Conservation (phyloP, 2,888 invertebrate genomes). For the Drosophila kokeensis region DNA sequence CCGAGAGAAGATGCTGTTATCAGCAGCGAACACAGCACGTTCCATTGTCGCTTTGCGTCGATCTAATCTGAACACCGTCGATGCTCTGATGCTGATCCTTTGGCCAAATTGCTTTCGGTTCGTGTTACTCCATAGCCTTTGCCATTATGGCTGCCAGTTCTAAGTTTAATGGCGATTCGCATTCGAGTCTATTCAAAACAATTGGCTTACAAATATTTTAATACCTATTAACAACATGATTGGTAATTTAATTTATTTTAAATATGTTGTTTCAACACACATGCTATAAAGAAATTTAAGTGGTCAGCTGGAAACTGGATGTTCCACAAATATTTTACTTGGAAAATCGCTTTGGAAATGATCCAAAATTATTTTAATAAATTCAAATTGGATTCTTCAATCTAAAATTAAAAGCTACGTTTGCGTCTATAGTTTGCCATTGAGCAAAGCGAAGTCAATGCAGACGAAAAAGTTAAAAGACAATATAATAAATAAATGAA, state of each 20-base stretch:
- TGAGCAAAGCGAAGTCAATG: not conserved
- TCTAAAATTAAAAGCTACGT: not conserved
- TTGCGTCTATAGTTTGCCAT: not conserved
- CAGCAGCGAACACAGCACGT: conserved; percentile 71
- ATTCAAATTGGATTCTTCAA: not conserved
- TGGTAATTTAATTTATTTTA: not conserved
- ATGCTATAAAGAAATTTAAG: not conserved
- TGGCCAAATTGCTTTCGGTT: conserved; percentile 30
- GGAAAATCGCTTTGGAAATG: not conserved
- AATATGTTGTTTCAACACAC: not conserved
- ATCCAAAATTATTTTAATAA: not conserved
- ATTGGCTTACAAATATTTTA: not conserved
- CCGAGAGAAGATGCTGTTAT: conserved; percentile 58
- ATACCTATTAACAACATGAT: not conserved
- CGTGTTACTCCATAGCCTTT: conserved; percentile 1
- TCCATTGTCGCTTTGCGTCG: conserved; percentile 72
- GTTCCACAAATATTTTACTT: not conserved
- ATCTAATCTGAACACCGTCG: conserved; percentile 59
- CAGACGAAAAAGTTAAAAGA: not conserved
- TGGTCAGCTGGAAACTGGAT: not conserved
- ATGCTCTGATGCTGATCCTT: conserved; percentile 35
- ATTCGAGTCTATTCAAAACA: not conserved
- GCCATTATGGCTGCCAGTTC: not conserved
- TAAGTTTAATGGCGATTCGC: conserved; percentile 45
- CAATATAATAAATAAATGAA: not conserved